Evolutionary conservation across 2,888 invertebrate species (phyloP).

Genomic region (Tetanocera ferruginea): DNA sequence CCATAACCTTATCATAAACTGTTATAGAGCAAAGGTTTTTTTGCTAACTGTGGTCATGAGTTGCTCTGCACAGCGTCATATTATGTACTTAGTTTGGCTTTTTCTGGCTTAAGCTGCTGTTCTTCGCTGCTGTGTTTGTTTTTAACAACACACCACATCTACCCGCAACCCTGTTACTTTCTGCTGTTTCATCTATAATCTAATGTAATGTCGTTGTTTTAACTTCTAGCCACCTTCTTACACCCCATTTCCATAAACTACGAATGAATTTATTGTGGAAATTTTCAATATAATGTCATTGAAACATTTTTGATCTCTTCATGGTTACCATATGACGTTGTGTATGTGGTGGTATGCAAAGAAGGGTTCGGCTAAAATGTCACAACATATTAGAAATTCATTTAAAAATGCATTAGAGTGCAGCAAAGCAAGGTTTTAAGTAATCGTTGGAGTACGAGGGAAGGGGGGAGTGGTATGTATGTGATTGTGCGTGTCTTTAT

Average conservation of each 20-base stretch:
- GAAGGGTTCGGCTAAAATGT: not conserved
- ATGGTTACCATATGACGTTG: not conserved
- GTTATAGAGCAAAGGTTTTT: not conserved
- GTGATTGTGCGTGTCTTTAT: not conserved
- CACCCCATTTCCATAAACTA: too few relatives aligned
- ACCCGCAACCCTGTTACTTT: too few relatives aligned
- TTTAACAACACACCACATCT: too few relatives aligned
- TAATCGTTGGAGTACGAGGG: not conserved
- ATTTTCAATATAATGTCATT: not conserved
- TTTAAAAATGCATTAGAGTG: not conserved
- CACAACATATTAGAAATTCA: not conserved
- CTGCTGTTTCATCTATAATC: too few relatives aligned
- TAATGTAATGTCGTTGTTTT: too few relatives aligned
- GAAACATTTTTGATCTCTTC: not conserved
- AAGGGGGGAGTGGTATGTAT: not conserved
- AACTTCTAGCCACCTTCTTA: too few relatives aligned
- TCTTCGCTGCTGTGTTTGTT: too few relatives aligned
- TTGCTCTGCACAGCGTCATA: too few relatives aligned
- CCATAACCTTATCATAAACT: not conserved
- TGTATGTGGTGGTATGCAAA: not conserved
- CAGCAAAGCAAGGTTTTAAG: not conserved
- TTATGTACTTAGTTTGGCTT: too few relatives aligned
- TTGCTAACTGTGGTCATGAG: too few relatives aligned
- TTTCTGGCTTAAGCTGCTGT: too few relatives aligned
- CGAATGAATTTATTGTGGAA: too few relatives aligned